These are phyloP conservation scores for Parus major DNA, from an alignment of 2,113 vertebrate genomes.

Conservation along the genomic window DNA sequence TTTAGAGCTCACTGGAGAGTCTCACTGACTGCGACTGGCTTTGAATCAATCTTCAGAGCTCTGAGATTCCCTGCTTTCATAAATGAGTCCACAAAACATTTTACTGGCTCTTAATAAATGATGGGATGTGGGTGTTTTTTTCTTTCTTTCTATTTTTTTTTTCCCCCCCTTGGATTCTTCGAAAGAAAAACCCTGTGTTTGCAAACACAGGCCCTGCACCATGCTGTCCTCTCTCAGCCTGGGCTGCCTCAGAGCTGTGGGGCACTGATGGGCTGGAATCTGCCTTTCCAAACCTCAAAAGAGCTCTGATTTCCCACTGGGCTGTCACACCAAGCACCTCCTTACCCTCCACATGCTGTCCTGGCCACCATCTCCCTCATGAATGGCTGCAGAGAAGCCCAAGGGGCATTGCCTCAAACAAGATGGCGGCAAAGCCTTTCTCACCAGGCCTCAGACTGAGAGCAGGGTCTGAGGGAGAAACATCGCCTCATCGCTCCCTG, in stretches of 20 bases:
- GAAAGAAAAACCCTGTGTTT: not conserved
- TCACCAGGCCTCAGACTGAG: not conserved
- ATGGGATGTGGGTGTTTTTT: not conserved
- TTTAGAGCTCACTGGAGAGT: slow-evolving; percentile 42
- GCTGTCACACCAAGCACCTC: not conserved
- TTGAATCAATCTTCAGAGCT: not conserved
- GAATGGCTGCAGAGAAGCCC: fast-evolving
- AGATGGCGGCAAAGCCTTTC: not conserved
- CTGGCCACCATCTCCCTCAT: not conserved
- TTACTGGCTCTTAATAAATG: not conserved
- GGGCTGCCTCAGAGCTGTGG: not conserved
- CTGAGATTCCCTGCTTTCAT: not conserved
- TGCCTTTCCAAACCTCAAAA: not conserved
- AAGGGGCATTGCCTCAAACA: fast-evolving
- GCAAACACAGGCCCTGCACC: not conserved
- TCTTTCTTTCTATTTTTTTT: not conserved
- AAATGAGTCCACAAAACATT: not conserved
- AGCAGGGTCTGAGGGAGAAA: not conserved
- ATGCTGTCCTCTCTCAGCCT: not conserved
- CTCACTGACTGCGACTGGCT: not conserved
- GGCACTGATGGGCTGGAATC: fast-evolving
- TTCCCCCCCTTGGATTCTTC: not conserved
- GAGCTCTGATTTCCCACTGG: fast-evolving
- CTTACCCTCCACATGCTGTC: fast-evolving
- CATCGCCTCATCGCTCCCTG: fast-evolving